These are phyloP conservation scores for Danio aesculapii DNA, from an alignment of 2,797 vertebrate genomes.

Conservation along the genomic window DNA sequence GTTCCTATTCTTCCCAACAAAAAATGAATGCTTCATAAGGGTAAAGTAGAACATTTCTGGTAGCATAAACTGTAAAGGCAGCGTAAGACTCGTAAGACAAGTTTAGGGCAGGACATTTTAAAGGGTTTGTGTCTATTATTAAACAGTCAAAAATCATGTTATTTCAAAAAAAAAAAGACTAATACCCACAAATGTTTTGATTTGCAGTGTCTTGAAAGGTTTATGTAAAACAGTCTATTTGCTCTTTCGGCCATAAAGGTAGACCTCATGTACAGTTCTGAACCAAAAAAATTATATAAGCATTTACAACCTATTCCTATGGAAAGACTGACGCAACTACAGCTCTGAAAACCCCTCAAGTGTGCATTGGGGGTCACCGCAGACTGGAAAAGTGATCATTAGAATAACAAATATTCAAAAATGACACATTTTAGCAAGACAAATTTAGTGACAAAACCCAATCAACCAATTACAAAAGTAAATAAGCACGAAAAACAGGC, in stretches of 20 bases:
- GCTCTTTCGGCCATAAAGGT: constrained; percentile 7
- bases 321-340: constrained; percentile 8
- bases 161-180: background rate
- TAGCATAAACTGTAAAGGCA: background rate
- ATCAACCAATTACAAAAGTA: background rate
- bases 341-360: background rate
- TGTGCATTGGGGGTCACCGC: background rate
- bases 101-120: background rate
- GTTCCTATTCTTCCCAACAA: too few species aligned
- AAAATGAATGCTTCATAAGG: too few species aligned
- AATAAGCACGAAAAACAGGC: background rate
- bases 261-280: background rate
- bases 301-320: background rate
- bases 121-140: background rate
- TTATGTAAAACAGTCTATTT: background rate
- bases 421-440: background rate
- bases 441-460: background rate
- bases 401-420: constrained; percentile 18
- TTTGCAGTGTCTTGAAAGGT: background rate
- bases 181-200: background rate
- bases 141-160: background rate
- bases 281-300: background rate
- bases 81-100: background rate
- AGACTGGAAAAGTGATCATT: constrained; percentile 2
- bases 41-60: too few species aligned